Evolutionary conservation across 2,888 invertebrate species (phyloP), one percentile per base, ranked within the genome.

Genomic region (Cinara cedri): DNA sequence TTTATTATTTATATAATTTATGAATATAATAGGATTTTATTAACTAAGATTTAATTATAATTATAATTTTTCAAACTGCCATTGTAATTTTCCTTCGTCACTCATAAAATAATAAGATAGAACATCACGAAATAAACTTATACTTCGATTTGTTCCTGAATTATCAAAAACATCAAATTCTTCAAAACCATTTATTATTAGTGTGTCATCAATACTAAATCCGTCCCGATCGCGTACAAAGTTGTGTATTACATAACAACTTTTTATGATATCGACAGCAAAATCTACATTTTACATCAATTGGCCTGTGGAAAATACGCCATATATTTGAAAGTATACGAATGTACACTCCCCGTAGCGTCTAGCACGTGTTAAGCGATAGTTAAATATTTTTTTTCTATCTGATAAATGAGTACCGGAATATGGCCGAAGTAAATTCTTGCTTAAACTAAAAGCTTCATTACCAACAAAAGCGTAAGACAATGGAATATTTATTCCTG

Each of bases 251-350:
- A 82, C 80, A 81, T 82, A 82, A 82, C 84, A 83, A 70, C 84
- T 82, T 82, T 84, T 84, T 65, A 84, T 82, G 81, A 84, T 84
- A 78, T 83, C 82, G 66, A 82, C 83, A 80, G 83, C 82, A 82
- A 83, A 83, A 72, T 82, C 82, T 68, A 81, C 81, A n/a, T 62
- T 83, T 80, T 62, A 84, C 83, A 76, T 84, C 82, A 65, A 84
- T 81, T 74, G 84, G 83, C 74, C 84, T 81, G 82, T 85, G 84
- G 72, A 85, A 84, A 80, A 78, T 76, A 84, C 84, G 82, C 85
- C 84, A 85, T 83, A 85, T 85, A 82, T 84, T 85, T 62, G 72
- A 81, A 24, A 84, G 68, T 81, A 84, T 83, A 10, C 84, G 82
- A 84, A 84, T 6, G 83, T 46, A 80, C 83, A 83, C 80, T 84